Evolutionary conservation across 2,797 vertebrate species (phyloP).

Genomic region (Cynopterus sphinx): DNA sequence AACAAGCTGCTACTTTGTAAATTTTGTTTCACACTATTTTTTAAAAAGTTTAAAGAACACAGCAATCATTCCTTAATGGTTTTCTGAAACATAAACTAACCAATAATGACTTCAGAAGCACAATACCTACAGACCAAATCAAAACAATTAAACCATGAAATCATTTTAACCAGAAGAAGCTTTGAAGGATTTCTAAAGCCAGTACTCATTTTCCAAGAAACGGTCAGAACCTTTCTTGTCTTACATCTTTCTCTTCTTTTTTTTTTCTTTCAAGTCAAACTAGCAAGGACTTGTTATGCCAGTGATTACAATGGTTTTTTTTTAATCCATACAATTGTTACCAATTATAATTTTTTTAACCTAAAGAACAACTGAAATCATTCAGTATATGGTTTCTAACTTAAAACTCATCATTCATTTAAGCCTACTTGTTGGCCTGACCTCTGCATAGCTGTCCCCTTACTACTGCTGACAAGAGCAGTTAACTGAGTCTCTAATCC

Average conservation of each 20-base stretch:
- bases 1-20: background rate
- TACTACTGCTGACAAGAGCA: background rate
- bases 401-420: background rate
- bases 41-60: background rate
- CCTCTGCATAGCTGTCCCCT: background rate
- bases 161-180: background rate
- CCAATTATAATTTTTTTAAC: background rate
- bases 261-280: background rate
- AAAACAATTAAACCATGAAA: conserved; percentile 33
- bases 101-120: conserved; percentile 33
- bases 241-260: background rate
- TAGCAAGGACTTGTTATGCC: background rate
- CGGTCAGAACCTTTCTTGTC: background rate
- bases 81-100: conserved; percentile 21
- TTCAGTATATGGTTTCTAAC: background rate
- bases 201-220: background rate
- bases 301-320: background rate
- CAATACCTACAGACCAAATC: background rate
- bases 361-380: background rate
- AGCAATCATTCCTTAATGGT: background rate
- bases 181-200: background rate
- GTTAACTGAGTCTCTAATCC: background rate
- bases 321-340: background rate
- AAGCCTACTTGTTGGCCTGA: background rate
- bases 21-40: background rate